phyloP scores from a whole-genome alignment of 2,113 vertebrate genomes.

The Callipepla californica region DNA sequence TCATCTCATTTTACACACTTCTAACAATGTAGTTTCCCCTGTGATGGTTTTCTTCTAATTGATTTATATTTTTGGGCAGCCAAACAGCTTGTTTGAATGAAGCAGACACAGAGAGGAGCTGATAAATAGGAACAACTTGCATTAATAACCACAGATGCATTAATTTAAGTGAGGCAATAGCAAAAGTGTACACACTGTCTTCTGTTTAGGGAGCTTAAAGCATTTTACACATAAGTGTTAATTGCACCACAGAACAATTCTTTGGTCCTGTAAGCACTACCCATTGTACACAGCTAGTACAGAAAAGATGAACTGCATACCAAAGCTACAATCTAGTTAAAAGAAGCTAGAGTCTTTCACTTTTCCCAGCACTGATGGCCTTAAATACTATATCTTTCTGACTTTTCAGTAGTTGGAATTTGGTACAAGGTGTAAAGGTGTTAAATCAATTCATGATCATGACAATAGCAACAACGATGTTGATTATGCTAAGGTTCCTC shows the following conservation, averaged over 20 bases:
- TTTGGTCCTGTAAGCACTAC: not conserved
- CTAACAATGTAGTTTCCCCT: not conserved
- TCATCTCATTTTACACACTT: not conserved
- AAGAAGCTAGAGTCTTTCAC: not conserved
- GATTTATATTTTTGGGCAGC: not conserved
- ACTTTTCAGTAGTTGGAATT: not conserved
- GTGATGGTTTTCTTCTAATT: not conserved
- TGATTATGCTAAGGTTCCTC: not conserved
- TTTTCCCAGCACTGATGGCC: fast-evolving
- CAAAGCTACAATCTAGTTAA: not conserved
- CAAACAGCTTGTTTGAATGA: not conserved
- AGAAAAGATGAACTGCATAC: not conserved
- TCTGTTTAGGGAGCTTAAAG: not conserved
- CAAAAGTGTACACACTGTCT: not conserved
- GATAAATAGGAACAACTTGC: not conserved
- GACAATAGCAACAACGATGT: no score
- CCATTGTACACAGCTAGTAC: fast-evolving
- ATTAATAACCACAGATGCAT: not conserved
- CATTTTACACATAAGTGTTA: not conserved
- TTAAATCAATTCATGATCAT: not conserved
- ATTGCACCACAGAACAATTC: not conserved
- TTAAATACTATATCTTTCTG: not conserved
- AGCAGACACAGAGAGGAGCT: not conserved
- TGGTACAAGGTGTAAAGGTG: fast-evolving
- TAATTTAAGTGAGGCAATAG: not conserved